Conservation (phyloP, 1,140 invertebrate species). For the Drosophila parvula region DNA sequence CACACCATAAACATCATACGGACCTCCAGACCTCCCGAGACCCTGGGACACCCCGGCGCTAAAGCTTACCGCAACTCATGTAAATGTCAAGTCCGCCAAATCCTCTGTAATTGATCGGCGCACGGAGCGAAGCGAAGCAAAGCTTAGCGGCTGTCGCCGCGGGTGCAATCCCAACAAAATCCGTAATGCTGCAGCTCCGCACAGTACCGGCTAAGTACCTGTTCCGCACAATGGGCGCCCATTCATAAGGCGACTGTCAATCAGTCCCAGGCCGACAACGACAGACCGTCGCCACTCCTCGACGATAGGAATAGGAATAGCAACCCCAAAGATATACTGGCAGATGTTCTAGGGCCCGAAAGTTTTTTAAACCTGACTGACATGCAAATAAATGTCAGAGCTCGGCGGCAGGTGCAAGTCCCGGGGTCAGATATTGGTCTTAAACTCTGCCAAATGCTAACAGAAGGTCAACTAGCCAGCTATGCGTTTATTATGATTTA, state of each 20-base stretch:
- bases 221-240: slow-evolving; percentile 73
- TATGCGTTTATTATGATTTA: slow-evolving; percentile 8
- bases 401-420: slow-evolving; percentile 64
- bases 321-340: slow-evolving; percentile 56
- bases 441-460: slow-evolving; percentile 63
- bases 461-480: slow-evolving; percentile 71
- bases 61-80: slow-evolving; percentile 78
- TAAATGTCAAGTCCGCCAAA: slow-evolving; percentile 73
- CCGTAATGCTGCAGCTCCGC: slow-evolving; percentile 51
- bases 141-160: slow-evolving; percentile 78
- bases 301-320: slow-evolving; percentile 13
- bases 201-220: slow-evolving; percentile 67
- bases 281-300: slow-evolving; percentile 27
- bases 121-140: slow-evolving; percentile 61
- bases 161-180: slow-evolving; percentile 75
- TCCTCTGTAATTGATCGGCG: slow-evolving; percentile 76
- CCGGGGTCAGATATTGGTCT: slow-evolving; percentile 37
- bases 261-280: slow-evolving; percentile 47
- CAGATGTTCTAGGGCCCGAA: slow-evolving; percentile 74
- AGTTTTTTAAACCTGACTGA: slow-evolving; percentile 53
- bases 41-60: slow-evolving; percentile 42
- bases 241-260: slow-evolving; percentile 77
- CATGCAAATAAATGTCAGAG: slow-evolving; percentile 71
- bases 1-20: background rate
- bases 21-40: background rate